A percentile compares a stretch with the other conserved stretches of the same genome.
Conservation (phyloP, 2,113 vertebrate genomes). For the Eudyptes chrysolophus region DNA sequence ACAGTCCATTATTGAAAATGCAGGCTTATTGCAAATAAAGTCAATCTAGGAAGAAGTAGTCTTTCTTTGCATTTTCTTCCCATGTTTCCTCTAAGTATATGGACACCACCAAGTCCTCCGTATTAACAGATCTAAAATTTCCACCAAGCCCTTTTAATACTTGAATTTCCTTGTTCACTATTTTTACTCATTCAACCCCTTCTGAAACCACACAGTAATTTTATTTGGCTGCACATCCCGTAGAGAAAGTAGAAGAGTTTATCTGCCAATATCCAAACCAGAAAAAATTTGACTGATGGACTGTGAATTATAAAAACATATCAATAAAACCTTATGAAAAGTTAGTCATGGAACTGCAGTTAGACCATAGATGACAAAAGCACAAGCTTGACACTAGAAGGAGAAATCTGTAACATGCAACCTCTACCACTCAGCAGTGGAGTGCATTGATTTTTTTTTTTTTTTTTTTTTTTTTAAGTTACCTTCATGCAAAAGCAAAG, state of each 20-base stretch:
- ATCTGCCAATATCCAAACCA: background rate
- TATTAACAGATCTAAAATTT: background rate
- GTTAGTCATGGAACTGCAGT: background rate
- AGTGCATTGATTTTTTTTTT: background rate
- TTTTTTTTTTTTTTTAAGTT: background rate
- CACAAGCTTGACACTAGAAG: background rate
- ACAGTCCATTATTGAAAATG: background rate
- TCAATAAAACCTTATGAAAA: background rate
- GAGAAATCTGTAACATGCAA: background rate
- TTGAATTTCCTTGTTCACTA: background rate
- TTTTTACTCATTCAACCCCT: background rate
- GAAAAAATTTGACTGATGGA: background rate
- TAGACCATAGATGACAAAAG: background rate
- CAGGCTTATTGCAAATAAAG: background rate
- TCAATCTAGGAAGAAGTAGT: background rate
- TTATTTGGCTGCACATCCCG: background rate
- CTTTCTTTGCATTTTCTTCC: background rate
- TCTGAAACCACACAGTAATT: background rate
- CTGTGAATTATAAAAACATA: background rate
- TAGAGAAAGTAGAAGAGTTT: background rate
- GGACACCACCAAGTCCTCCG: rapidly evolving
- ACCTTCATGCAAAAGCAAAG: background rate
- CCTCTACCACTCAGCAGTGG: background rate
- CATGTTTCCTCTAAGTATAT: background rate
- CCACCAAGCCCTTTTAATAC: background rate